Base-by-base conservation (phyloP, 2,888 invertebrate species). In the Phyllotreta striolata region DNA sequence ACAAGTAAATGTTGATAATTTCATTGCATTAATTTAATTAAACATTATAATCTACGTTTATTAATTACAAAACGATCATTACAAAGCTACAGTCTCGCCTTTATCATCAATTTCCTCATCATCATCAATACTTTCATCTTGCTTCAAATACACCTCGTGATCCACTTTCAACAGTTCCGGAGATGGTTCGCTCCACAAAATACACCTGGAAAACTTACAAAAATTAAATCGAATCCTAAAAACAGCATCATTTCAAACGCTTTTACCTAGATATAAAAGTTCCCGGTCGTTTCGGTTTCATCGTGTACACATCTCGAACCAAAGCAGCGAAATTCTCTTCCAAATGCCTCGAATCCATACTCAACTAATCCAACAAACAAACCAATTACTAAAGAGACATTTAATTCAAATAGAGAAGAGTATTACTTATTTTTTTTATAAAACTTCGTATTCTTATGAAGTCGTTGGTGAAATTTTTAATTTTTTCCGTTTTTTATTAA, bases 251-350 rank as follows among this genome's bases (percentile, higher is more conserved):
- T 10, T 8, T 8, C 14, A 47, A 14, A 5, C 0, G 9, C 8
- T 47, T 35, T 34, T 83, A 89, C 88, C 87, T 86, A 12, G 88
- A 87, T 64, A 95, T 88, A 73, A 93, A 93, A 10, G 83, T 81
- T 0, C 89, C 91, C 34, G 85, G 83, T 66, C 89, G 84, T 74
- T 87, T 91, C 0, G 93, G 92, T 65, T 88, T 86, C 55, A 83
- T 82, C 0, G 79, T 76, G 73, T 90, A 84, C 34, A 94, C 77
- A 77, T 91, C 90, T 68, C 86, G 83, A 5, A 95, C 72, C 10
- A 93, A 73, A 0, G 85, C 82, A 51, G 79, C 82, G 67, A 94
- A 85, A 78, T 95, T 95, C 66, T 88, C 90, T 73, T 90, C 90
- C 43, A 95, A 81, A 55, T 88, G 84, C 64, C 86, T 83, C 0